Conservation (phyloP, 2,888 invertebrate genomes). For the Apoderus coryli region DNA sequence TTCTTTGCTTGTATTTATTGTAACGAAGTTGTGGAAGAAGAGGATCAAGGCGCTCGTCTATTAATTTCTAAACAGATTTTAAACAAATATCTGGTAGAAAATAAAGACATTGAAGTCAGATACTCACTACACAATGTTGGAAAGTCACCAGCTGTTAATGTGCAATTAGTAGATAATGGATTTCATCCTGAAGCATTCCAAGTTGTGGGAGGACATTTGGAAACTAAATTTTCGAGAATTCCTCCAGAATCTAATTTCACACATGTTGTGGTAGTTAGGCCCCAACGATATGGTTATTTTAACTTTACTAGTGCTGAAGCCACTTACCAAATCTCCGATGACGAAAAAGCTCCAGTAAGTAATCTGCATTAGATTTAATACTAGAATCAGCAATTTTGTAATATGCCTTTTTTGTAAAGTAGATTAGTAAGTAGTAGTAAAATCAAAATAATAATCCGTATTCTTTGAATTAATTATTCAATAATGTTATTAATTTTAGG, state of each 20-base stretch:
- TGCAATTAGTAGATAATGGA: slow-evolving; percentile 76
- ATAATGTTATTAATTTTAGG: slow-evolving; percentile 34
- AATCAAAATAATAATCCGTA: neutral
- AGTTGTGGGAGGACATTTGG: slow-evolving; percentile 73
- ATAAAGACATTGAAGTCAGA: slow-evolving; percentile 89
- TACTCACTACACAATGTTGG: slow-evolving; percentile 92
- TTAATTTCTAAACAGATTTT: slow-evolving; percentile 87
- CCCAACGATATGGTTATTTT: slow-evolving; percentile 83
- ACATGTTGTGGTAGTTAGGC: slow-evolving; percentile 83
- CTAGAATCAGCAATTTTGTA: neutral
- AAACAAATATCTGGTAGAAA: slow-evolving; percentile 92
- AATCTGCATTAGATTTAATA: too few species aligned
- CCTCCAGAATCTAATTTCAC: slow-evolving; percentile 87
- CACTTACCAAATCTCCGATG: slow-evolving; percentile 68
- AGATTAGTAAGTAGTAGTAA: neutral
- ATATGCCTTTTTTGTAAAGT: too few species aligned
- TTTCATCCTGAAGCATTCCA: slow-evolving; percentile 88
- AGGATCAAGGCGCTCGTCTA: slow-evolving; percentile 64
- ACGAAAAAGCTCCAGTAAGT: slow-evolving; percentile 19
- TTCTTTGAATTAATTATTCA: neutral
- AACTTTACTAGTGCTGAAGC: slow-evolving; percentile 95
- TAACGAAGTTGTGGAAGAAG: slow-evolving; percentile 38
- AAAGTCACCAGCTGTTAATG: slow-evolving; percentile 75
- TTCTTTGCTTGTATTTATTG: slow-evolving; percentile 27
- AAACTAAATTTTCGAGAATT: slow-evolving; percentile 74